Percentiles rank a stretch among this genome's conserved stretches.
phyloP scores from a whole-genome alignment of 92 coral and sea anemone genomes.

The Parazoanthus swiftii region DNA sequence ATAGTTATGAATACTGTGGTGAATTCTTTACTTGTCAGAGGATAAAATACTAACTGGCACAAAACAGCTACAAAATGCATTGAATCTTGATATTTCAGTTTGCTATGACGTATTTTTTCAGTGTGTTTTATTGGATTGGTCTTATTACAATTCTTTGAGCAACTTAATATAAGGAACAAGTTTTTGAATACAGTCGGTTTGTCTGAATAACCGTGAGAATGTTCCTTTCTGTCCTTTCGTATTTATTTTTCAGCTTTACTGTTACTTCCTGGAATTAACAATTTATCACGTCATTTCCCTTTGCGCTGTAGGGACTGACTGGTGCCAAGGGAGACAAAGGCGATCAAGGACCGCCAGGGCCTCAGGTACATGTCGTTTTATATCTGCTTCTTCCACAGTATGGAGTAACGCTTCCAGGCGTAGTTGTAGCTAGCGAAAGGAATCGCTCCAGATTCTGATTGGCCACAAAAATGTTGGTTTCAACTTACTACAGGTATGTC shows the following conservation, averaged over 20 bases:
- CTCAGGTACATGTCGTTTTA: background rate
- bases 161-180: no score
- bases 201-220: background rate
- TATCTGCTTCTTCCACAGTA: background rate
- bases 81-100: background rate
- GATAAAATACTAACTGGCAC: background rate
- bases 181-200: no score
- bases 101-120: no score
- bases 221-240: background rate
- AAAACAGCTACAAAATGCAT: background rate
- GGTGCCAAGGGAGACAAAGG: constrained; percentile 37
- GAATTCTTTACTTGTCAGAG: background rate
- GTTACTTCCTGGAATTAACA: background rate
- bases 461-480: no score
- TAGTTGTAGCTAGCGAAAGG: no score
- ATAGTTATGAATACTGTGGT: no score
- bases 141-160: no score
- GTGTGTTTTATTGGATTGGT: no score
- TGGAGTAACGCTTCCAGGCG: background rate
- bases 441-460: no score
- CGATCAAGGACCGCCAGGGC: constrained; percentile 30
- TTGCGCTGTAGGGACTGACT: constrained; percentile 17
- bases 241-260: background rate
- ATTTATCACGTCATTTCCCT: background rate
- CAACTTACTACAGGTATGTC: no score